A percentile compares a stretch with the other conserved stretches of the same genome.
phyloP scores from a whole-genome alignment of 2,888 invertebrate genomes.

The Ormia ochracea region DNA sequence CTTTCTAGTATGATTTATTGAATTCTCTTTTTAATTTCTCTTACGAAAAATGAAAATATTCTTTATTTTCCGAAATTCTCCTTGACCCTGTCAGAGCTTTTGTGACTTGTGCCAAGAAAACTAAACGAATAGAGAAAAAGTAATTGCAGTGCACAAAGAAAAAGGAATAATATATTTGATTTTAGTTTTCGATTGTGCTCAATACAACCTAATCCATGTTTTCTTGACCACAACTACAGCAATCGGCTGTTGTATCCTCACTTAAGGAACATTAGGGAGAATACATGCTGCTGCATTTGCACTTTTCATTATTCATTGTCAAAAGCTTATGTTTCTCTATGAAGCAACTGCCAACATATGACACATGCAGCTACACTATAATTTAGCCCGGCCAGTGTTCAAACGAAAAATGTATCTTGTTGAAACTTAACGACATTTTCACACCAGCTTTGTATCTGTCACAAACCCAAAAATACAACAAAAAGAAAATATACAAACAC shows the following conservation, averaged over 20 bases:
- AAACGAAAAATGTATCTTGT: constrained; percentile 21
- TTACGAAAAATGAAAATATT: neutral
- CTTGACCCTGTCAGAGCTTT: constrained; percentile 34
- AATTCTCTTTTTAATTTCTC: neutral
- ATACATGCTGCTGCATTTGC: neutral
- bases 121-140: neutral
- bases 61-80: neutral
- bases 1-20: constrained; percentile 24
- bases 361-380: constrained; percentile 30
- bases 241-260: neutral
- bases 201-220: constrained; percentile 27
- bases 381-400: constrained; percentile 6
- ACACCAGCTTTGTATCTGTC: neutral
- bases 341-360: neutral
- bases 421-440: constrained; percentile 39
- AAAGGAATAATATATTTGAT: constrained; percentile 15
- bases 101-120: constrained; percentile 7
- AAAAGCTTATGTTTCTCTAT: neutral
- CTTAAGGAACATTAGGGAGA: neutral
- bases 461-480: neutral
- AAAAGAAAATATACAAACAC: too few relatives aligned
- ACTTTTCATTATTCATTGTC: constrained; percentile 43
- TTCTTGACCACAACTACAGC: constrained; percentile 21
- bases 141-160: neutral
- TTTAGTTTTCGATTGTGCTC: constrained; percentile 10